Evolutionary conservation across 2,797 vertebrate species (phyloP), one percentile per base, ranked within the genome.

Genomic region (Iguana delicatissima): DNA sequence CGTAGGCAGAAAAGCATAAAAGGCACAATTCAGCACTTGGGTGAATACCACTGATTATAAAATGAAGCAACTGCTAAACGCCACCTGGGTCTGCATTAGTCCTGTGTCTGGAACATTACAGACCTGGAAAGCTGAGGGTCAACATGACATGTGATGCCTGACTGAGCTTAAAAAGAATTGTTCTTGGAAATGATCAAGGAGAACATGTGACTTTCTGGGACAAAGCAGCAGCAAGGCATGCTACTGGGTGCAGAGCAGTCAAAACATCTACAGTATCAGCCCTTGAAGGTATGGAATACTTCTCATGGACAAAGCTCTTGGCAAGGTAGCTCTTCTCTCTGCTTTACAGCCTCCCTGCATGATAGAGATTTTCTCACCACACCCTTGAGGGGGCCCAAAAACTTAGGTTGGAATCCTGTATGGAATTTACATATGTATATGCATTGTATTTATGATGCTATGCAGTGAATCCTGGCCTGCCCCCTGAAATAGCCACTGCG

Each of bases 121-220:
- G 83, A 89, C 69, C 72, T 93, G 29, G 80, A 73, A 9, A 80
- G 85, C 82, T 83, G 64, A 79, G 55, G 83, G 59, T 1, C 22
- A 83, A 59, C 67, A 73, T 32, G 67, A 80, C 38, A 84, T 1
- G 22, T 85, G 88, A 64, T 64, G 86, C 52, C 87, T 84, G 55
- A 24, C 77, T 1, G 3, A 87, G 16, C 73, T 90, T 80, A 50
- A 42, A 85, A 46, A 29, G 26, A 74, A 87, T 57, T 26, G n/a
- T n/a, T 35, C 84, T 85, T 85, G 73, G 86, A 92, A 89, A 26
- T 50, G 72, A 91, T 59, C 79, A 90, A 59, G 26, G 73, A 89
- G 85, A 93, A 89, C 86, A 84, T 1, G 55, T 12, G 80, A 12
- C 50, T 84, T 87, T 86, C 62, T 90, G 59, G 67, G 50, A 76